A percentile compares a stretch with the other conserved stretches of the same genome.
Conservation (phyloP, 2,113 vertebrate species). For the Anseranas semipalmata region DNA sequence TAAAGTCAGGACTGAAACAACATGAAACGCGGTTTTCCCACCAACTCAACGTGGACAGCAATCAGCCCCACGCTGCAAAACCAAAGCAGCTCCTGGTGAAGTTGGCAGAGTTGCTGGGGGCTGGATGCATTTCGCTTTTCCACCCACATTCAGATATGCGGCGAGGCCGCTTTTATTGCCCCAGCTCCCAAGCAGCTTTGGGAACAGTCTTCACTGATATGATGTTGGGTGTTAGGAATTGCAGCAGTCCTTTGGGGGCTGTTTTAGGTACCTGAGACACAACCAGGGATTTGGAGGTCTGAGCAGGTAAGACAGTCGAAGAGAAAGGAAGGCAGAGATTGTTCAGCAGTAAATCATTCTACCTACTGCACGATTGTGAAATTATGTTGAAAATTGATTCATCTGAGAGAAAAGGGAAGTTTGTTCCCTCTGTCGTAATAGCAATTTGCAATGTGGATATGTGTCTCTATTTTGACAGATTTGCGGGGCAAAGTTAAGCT, state of each 20-base stretch:
- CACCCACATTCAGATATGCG: not conserved
- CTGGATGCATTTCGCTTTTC: not conserved
- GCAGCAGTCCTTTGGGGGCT: not conserved
- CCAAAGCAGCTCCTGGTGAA: not conserved
- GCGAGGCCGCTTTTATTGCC: not conserved
- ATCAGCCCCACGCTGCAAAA: not conserved
- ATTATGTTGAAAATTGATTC: conserved; percentile 64
- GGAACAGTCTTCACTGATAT: not conserved
- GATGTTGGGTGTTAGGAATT: not conserved
- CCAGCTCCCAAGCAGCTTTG: not conserved
- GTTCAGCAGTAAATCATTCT: conserved; percentile 41
- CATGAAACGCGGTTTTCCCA: not conserved
- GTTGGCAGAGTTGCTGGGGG: not conserved
- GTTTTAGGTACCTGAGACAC: not conserved
- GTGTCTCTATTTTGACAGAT: conserved; percentile 67
- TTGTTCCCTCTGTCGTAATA: conserved; percentile 27
- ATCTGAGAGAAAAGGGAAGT: conserved; percentile 38
- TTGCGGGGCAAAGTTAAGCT: conserved; percentile 61
- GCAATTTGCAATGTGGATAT: conserved; percentile 54
- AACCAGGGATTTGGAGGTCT: not conserved
- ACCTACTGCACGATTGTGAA: conserved; percentile 52
- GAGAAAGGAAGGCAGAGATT: conserved; percentile 1
- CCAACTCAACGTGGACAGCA: fast-evolving
- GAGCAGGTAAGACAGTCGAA: not conserved
- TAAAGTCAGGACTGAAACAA: conserved; percentile 21